Percentiles rank a stretch among this genome's conserved stretches.
Conservation (phyloP, 2,888 invertebrate genomes). For the Diadegma fenestrale region DNA sequence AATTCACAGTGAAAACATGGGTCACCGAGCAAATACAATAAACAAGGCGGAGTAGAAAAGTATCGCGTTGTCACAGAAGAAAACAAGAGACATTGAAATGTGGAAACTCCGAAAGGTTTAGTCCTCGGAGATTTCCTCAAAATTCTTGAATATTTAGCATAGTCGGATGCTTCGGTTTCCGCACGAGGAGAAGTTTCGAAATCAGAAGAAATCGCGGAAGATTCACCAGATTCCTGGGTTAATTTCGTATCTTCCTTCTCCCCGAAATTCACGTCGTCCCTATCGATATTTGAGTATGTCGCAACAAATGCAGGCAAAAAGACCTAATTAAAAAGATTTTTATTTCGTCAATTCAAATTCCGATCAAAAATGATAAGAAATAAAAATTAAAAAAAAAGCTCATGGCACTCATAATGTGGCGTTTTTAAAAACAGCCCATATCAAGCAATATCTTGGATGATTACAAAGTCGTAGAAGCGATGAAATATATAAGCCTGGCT, state of each 20-base stretch:
- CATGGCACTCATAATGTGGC: not conserved
- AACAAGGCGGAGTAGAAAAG: not conserved
- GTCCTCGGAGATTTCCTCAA: constrained; percentile 16
- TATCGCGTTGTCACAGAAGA: constrained; percentile 10
- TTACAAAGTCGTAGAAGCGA: not conserved
- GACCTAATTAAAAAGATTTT: not conserved
- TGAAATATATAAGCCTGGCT: not conserved
- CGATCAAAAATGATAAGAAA: not conserved
- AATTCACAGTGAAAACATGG: too few species aligned
- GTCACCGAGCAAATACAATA: not conserved
- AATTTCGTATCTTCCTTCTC: not conserved
- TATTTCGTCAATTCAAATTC: not conserved
- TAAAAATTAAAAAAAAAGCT: not conserved
- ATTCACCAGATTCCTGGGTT: not conserved
- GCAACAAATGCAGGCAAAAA: not conserved
- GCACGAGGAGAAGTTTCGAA: not conserved
- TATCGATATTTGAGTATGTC: too few species aligned
- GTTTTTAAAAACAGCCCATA: not conserved
- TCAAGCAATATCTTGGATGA: not conserved
- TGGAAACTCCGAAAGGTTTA: not conserved
- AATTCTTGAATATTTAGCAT: constrained; percentile 36
- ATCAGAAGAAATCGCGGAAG: not conserved
- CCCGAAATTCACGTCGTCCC: not conserved
- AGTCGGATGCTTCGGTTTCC: not conserved
- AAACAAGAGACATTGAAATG: constrained; percentile 5